A percentile compares a stretch with the other conserved stretches of the same genome.
phyloP scores from a whole-genome alignment of 1,140 invertebrate genomes.

The Phymastichus coffea region DNA sequence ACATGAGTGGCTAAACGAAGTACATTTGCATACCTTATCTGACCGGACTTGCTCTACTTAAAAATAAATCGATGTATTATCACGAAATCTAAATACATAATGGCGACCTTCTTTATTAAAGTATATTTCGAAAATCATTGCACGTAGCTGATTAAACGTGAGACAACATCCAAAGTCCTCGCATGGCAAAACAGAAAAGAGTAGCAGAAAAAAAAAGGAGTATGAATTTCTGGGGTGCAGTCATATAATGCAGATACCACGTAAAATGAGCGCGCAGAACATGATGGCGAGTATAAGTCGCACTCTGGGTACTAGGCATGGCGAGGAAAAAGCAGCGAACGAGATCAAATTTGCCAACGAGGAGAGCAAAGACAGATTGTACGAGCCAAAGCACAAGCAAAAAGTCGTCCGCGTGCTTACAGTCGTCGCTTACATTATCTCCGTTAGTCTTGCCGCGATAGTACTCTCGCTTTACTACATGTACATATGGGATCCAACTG shows the following conservation, averaged over 20 bases:
- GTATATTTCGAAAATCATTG: too few species aligned
- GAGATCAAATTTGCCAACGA: slow-evolving; percentile 72
- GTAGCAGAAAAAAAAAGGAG: background rate
- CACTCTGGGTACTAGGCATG: slow-evolving; percentile 42
- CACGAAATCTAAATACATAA: too few species aligned
- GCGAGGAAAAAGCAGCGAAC: slow-evolving; percentile 51
- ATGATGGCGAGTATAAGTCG: slow-evolving; percentile 52
- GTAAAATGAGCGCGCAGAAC: slow-evolving; percentile 54
- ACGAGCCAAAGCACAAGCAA: slow-evolving; percentile 81
- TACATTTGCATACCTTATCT: too few species aligned
- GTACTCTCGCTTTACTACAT: slow-evolving; percentile 94
- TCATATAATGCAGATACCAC: slow-evolving; percentile 44
- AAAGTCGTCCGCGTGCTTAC: slow-evolving; percentile 90
- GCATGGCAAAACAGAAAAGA: too few species aligned
- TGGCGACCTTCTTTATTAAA: too few species aligned
- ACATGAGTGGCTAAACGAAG: too few species aligned
- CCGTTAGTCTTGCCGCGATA: slow-evolving; percentile 92
- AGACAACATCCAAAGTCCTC: too few species aligned
- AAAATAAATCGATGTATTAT: too few species aligned
- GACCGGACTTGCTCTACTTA: too few species aligned
- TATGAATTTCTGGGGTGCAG: background rate
- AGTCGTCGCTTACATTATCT: slow-evolving; percentile 92
- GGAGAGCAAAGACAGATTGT: slow-evolving; percentile 77
- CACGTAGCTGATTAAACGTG: too few species aligned
- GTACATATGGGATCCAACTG: slow-evolving; percentile 88